phyloP scores from a whole-genome alignment of 2,888 invertebrate genomes.

The Temnothorax rugatulus region DNA sequence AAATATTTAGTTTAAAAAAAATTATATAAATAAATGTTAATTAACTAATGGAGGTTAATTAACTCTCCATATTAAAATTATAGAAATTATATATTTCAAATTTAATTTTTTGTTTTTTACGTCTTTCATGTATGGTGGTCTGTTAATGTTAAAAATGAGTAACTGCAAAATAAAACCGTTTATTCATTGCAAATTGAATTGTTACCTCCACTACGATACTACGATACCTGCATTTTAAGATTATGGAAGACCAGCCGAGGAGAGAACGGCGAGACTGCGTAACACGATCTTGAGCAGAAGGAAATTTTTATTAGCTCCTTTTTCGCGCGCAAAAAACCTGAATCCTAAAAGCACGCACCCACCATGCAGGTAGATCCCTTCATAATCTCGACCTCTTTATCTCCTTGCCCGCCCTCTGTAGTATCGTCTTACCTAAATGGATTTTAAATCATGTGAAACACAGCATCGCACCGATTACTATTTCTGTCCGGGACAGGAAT shows the following conservation, averaged over 20 bases:
- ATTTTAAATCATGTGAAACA: slow-evolving; percentile 38
- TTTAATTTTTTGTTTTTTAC: background rate
- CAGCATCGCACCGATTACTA: slow-evolving; percentile 27
- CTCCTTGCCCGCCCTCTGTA: background rate
- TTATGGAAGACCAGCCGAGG: slow-evolving; percentile 16
- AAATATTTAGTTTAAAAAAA: background rate
- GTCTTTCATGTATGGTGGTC: too few relatives aligned
- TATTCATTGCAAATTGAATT: slow-evolving; percentile 10
- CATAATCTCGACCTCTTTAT: slow-evolving; percentile 17
- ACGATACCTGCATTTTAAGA: background rate
- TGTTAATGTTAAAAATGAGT: background rate
- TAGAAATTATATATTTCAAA: background rate
- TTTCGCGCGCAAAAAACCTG: slow-evolving; percentile 25
- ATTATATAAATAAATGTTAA: too few relatives aligned
- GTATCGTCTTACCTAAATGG: slow-evolving; percentile 48
- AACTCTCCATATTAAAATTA: too few relatives aligned
- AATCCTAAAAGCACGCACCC: slow-evolving; percentile 28
- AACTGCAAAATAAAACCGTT: background rate
- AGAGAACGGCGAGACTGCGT: slow-evolving; percentile 10
- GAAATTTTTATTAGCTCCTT: slow-evolving; percentile 32
- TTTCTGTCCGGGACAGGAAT: background rate
- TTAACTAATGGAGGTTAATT: too few relatives aligned
- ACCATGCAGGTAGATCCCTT: slow-evolving; percentile 24
- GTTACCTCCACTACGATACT: background rate
- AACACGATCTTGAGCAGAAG: slow-evolving; percentile 42